These are phyloP conservation scores for Trachelus troglodyta DNA, from an alignment of 2,888 invertebrate genomes.

Conservation along the genomic window DNA sequence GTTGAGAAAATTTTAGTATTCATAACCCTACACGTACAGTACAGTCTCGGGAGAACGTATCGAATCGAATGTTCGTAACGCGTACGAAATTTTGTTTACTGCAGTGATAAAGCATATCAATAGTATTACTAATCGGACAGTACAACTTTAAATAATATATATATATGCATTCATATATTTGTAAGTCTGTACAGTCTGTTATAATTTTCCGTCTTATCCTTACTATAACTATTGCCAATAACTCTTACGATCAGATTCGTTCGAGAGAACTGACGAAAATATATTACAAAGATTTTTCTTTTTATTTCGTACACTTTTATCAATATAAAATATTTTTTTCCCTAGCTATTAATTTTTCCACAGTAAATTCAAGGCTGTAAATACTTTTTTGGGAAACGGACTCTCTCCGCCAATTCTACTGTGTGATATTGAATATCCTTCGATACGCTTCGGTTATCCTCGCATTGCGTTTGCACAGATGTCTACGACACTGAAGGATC, in stretches of 20 bases:
- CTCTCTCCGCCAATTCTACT: background rate
- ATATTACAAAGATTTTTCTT: background rate
- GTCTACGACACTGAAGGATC: constrained; percentile 16
- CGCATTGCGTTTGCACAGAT: constrained; percentile 32
- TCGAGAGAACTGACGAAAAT: background rate
- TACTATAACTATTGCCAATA: background rate
- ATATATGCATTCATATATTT: background rate
- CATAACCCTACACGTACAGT: background rate
- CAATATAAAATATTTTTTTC: background rate
- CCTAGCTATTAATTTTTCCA: background rate
- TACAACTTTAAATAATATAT: background rate
- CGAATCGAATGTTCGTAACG: background rate
- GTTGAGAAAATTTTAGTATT: background rate
- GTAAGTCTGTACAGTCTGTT: background rate
- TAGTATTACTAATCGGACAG: too few relatives aligned
- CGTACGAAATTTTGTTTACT: background rate
- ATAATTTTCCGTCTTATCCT: background rate
- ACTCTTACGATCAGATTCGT: background rate
- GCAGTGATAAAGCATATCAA: too few relatives aligned
- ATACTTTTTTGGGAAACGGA: background rate
- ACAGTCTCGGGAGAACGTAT: background rate
- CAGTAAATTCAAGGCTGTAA: background rate
- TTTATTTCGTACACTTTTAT: background rate
- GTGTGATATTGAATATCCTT: constrained; percentile 31
- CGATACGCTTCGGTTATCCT: constrained; percentile 35